Base-by-base conservation (phyloP, 2,113 vertebrate genomes). In the Collichthys lucidus region DNA sequence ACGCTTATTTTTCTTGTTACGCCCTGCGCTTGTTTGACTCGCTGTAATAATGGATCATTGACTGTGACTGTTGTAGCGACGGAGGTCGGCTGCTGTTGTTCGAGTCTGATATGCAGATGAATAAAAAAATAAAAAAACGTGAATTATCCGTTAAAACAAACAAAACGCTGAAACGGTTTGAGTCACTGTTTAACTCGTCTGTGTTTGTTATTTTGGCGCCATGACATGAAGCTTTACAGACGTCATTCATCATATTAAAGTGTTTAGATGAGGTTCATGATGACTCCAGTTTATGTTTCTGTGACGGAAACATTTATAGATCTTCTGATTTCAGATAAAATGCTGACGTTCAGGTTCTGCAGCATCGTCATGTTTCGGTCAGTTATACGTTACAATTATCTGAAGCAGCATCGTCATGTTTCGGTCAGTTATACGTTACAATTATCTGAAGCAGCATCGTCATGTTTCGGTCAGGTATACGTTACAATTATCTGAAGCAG, bases 71-170 rank as follows among this genome's bases (percentile, higher is more conserved):
- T 24, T 53, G 80, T 56, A 5, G 49, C 17, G 60, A 20, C 4
- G 31, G 55, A 26, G 60, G 57, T 74, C 66, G 64, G 74, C 67
- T 47, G 74, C 67, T 47, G 74, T 66, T 77, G 83, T 71, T 82
- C 73, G 19, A 19, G 47, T 42, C 59, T 80, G 60, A 74, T 68
- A 82, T 83, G 83, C 77, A 89, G 74, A 90, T 86, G 80, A 71
- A 40, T 40, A 9, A 40, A 40, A 40, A 35, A 35, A 35, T 4
- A 31, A 31, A 31, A 60, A 55, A 64, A 66, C 61, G 47, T 24
- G 44, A 84, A 85, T 77, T 35, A 78, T 73, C 56, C 1, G 5
- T 26, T 31, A 31, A 57, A 67, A 78, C 35, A 69, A 73, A 66
- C 46, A 35, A 59, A 64, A 60, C 0, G 1, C 22, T 1, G 52